phyloP scores from a whole-genome alignment of 1,140 invertebrate species.

The Lepidurus arcticus region DNA sequence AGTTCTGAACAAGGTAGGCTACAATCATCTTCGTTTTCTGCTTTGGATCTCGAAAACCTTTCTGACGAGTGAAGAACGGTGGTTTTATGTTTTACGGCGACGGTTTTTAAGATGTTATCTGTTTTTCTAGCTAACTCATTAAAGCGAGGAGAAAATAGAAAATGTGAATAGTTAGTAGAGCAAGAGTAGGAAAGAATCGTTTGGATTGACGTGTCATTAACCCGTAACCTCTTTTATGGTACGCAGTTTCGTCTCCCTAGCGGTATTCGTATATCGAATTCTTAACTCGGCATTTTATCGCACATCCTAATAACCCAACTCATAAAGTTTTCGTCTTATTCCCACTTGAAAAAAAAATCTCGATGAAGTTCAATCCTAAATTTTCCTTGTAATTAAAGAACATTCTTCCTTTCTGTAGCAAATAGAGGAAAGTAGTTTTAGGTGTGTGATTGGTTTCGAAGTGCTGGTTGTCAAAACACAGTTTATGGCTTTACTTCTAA shows the following conservation, averaged over 20 bases:
- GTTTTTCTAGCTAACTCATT: neutral
- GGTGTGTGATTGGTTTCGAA: too few relatives aligned
- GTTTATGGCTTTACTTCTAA: neutral
- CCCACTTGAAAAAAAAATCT: too few relatives aligned
- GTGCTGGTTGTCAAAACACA: too few relatives aligned
- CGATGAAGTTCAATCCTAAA: too few relatives aligned
- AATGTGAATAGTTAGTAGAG: too few relatives aligned
- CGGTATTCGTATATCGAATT: neutral
- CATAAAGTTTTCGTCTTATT: neutral
- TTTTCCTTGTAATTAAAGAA: neutral
- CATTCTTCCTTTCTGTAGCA: neutral
- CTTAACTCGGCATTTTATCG: neutral
- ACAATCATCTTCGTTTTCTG: constrained; percentile 38
- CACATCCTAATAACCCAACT: neutral
- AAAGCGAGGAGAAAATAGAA: neutral
- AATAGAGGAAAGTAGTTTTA: too few relatives aligned
- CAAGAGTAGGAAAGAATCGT: neutral
- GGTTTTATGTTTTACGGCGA: too few relatives aligned
- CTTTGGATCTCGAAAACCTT: neutral
- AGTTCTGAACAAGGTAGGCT: constrained; percentile 88
- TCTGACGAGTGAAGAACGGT: neutral
- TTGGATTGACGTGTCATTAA: neutral
- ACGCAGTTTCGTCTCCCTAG: neutral
- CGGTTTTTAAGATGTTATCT: too few relatives aligned
- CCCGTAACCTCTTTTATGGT: constrained; percentile 18